Base-by-base conservation (phyloP, 2,888 invertebrate genomes). In the Helicoverpa assulta region DNA sequence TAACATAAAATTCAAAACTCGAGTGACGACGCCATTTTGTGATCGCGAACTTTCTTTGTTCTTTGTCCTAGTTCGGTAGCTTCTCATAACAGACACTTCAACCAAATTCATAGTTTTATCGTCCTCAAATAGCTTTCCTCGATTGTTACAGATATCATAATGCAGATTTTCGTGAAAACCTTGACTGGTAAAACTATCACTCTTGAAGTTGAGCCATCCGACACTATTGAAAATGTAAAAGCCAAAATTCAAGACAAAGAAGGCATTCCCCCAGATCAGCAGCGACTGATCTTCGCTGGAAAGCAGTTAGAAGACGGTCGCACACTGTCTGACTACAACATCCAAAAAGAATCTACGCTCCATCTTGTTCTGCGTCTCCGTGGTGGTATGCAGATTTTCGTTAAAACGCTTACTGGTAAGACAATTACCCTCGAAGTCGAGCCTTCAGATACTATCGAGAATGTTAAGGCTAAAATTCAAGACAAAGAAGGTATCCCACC, bases 381-480 rank as follows among this genome's bases (percentile, higher is more conserved):
- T 12, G 79, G 82, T 58, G 84, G 84, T 58, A 86, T 98, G 98
- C 98, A 99, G 96, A 99, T 99, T 90, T 99, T 98, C 91, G 98
- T 98, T 53, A 98, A 98, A 92, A 98, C 98, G 84, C 96, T 98
- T 59, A 98, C 98, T 82, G 98, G 98, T 83, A 98, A 98, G 95
- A 72, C 71, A 8, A 92, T 92, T 2, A 93, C 93, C 0, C 79
- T 93, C 2, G 93, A 93, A 66, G 93, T 93, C 0, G 93, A 93
- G 37, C 76, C 93, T 0, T 91, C 93, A 0, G 93, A 93, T 55
- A 92, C 93, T 0, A 93, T 93, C 21, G 93, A 93, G 26, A 93
- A 93, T 85, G 93, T 93, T 0, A 93, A 93, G 63, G 93, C 93
- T 1, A 93, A 93, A 72, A 93, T 93, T 19, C 93, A 93, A 71